These are phyloP conservation scores for Dallia pectoralis DNA, from an alignment of 2,797 vertebrate species.

Conservation along the genomic window DNA sequence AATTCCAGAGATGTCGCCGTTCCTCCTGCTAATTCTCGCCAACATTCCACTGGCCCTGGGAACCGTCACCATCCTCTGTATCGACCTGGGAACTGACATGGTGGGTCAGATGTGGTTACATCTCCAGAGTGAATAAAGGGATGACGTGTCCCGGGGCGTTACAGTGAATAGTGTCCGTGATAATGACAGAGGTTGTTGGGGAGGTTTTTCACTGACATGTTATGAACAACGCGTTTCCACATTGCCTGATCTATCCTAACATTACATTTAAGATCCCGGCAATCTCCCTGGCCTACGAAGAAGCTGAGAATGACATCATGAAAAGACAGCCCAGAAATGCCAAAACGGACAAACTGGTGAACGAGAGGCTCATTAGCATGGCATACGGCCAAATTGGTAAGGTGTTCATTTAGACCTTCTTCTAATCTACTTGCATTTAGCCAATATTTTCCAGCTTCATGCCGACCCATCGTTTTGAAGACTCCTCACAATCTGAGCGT, in stretches of 20 bases:
- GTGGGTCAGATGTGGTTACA: constrained; percentile 59
- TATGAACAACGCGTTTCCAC: no score
- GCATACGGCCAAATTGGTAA: constrained; percentile 96
- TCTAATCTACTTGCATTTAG: no score
- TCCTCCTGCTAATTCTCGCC: constrained; percentile 93
- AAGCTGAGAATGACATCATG: constrained; percentile 98
- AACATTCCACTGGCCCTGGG: constrained; percentile 94
- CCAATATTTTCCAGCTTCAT: no score
- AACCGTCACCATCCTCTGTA: constrained; percentile 96
- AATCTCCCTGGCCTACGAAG: constrained; percentile 96
- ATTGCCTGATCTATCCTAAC: neutral
- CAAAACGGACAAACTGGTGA: constrained; percentile 94
- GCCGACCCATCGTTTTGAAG: no score
- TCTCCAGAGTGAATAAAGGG: neutral
- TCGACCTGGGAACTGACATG: constrained; percentile 97
- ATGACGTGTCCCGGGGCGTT: no score
- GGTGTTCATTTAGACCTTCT: no score
- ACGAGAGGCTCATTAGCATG: constrained; percentile 94
- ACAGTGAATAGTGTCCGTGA: no score
- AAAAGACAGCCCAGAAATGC: constrained; percentile 96
- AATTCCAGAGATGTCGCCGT: constrained; percentile 95
- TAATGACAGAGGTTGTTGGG: no score
- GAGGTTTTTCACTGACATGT: no score
- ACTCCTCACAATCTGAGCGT: neutral
- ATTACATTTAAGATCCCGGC: constrained; percentile 82